Percentiles rank a stretch among this genome's conserved stretches.
phyloP scores from a whole-genome alignment of 2,888 invertebrate species.

The Rhagium mordax region DNA sequence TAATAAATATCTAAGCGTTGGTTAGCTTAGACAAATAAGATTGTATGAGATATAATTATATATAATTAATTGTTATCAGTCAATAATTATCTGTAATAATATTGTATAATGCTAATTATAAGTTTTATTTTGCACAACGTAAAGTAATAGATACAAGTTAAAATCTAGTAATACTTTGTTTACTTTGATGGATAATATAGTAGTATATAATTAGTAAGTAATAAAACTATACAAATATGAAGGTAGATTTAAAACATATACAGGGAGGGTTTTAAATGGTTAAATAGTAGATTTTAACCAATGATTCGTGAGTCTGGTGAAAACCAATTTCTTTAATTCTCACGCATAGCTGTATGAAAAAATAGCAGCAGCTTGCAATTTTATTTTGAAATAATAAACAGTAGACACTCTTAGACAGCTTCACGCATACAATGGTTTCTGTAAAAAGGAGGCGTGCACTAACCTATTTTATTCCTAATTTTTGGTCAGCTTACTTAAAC shows the following conservation, averaged over 20 bases:
- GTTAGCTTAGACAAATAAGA: conserved; percentile 8
- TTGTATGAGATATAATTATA: conserved; percentile 2
- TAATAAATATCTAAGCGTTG: background rate
- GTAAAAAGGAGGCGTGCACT: no score
- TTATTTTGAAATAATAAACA: no score
- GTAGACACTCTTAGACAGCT: no score
- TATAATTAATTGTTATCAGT: conserved; percentile 6
- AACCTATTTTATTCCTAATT: no score
- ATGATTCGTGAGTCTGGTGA: no score
- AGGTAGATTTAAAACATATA: background rate
- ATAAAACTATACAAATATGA: background rate
- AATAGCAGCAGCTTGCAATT: no score
- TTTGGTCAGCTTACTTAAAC: no score
- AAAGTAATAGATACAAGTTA: background rate
- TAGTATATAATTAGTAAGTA: background rate
- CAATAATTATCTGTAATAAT: conserved; percentile 16
- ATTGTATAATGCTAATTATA: conserved; percentile 19
- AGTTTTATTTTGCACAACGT: conserved; percentile 12
- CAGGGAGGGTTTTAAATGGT: no score
- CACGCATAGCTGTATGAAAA: no score
- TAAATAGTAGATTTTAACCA: no score
- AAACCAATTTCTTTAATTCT: no score
- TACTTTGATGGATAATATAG: conserved; percentile 6
- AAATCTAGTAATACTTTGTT: conserved; percentile 11
- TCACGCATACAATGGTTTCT: no score